Base-by-base conservation (phyloP, 2,113 vertebrate species). In the Circaetus gallicus region DNA sequence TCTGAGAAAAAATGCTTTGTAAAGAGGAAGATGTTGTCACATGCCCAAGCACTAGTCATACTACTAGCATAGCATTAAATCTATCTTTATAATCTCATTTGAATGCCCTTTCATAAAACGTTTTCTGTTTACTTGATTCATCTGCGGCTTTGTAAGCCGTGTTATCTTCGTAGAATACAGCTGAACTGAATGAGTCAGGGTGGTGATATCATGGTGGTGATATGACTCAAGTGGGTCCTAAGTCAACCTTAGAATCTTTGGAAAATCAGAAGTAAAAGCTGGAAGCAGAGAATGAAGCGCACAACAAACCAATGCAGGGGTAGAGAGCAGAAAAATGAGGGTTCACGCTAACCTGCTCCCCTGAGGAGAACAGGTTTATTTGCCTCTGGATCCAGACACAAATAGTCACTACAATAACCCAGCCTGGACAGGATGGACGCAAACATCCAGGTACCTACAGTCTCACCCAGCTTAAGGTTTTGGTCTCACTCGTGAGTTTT, bases 41-140 rank as follows among this genome's bases (percentile, higher is more conserved):
- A 50, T 91, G 66, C 70, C 73, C 36, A 80, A 76, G 31, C 38
- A 89, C 50, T 72, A 82, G 40, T 95, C 89, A 91, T 67, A 53
- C 36, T 53, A 53, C 52, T 53, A 53, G 26, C 26, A 53, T 53
- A 82, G n/a, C 8, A 61, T 70, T 80, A 88, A 56, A 65, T 55
- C 81, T 89, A 8, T 87, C 43, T 85, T 81, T 91, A 32, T 81
- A 82, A 85, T 52, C 36, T 90, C 59, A 77, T 47, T 47, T 34
- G 26, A 90, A 87, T 34, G 11, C 24, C 24, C 50, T 50, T 95
- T 72, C 66, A 90, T 45, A n/a, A 66, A 89, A 36, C 71, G 4
- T 78, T 87, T 82, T 96, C 71, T 90, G 45, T 77, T 93, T 65
- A 49, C 45, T 89, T 93, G 66, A 84, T 91, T 95, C 73, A 93